Conservation (phyloP, 2,113 vertebrate species). For the Odontophorus gujanensis region DNA sequence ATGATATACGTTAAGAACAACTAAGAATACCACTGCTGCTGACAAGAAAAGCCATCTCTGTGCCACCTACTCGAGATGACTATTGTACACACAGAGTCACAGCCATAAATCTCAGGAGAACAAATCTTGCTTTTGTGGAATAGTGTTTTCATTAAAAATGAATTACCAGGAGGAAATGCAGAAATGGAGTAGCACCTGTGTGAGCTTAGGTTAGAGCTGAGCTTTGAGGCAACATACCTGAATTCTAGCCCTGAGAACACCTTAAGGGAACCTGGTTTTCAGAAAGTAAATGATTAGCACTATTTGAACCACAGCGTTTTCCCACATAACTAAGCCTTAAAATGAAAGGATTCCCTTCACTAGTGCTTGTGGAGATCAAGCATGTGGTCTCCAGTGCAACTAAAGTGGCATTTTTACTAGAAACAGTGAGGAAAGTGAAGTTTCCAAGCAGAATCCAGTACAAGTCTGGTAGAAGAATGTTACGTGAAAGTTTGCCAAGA, state of each 20-base stretch:
- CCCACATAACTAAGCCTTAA: neutral
- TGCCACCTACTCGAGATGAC: neutral
- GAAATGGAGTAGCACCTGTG: neutral
- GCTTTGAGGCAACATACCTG: neutral
- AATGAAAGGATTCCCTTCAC: neutral
- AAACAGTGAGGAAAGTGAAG: neutral
- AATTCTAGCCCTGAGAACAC: neutral
- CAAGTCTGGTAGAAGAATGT: neutral
- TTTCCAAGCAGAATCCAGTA: neutral
- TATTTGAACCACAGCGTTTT: neutral
- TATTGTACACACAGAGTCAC: neutral
- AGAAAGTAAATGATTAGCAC: neutral
- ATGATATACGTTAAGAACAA: neutral
- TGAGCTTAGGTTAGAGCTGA: neutral
- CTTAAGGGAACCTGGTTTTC: neutral
- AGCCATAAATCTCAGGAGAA: neutral
- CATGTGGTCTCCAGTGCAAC: neutral
- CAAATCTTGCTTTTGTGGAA: neutral
- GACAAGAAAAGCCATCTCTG: neutral
- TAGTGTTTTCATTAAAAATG: neutral
- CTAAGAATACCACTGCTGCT: constrained; percentile 13
- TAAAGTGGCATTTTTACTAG: neutral
- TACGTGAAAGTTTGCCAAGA: neutral
- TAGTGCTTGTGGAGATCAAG: neutral
- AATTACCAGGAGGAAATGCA: neutral